Conservation (phyloP, 2,113 vertebrate genomes). For the Neogale vison region DNA sequence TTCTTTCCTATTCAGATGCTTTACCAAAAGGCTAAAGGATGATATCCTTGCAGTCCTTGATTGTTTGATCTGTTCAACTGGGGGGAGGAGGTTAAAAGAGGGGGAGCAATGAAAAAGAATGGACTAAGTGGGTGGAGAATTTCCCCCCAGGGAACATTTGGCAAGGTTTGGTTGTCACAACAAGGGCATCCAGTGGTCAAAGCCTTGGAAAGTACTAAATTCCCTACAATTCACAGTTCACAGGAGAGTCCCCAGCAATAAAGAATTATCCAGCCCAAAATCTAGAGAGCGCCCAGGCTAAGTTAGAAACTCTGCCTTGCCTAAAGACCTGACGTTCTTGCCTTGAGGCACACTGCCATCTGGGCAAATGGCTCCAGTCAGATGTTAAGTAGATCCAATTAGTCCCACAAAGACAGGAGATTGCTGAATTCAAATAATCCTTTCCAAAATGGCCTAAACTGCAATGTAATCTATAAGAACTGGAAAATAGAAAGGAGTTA, state of each 20-base stretch:
- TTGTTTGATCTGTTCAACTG: background rate
- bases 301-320: background rate
- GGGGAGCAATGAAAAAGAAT: background rate
- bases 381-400: background rate
- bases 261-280: background rate
- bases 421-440: background rate
- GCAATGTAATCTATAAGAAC: background rate
- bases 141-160: background rate
- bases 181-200: background rate
- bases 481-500: background rate
- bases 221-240: background rate
- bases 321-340: background rate
- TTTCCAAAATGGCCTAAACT: background rate
- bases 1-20: background rate
- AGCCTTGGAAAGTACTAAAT: background rate
- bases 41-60: background rate
- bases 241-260: background rate
- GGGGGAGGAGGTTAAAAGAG: too few relatives aligned
- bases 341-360: background rate
- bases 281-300: background rate
- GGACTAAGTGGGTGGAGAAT: background rate
- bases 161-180: background rate
- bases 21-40: background rate
- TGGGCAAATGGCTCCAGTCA: background rate
- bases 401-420: background rate